A percentile compares a stretch with the other conserved stretches of the same genome.
These are phyloP conservation scores for Agriopis leucophaearia DNA, from an alignment of 2,888 invertebrate species.

Conservation along the genomic window DNA sequence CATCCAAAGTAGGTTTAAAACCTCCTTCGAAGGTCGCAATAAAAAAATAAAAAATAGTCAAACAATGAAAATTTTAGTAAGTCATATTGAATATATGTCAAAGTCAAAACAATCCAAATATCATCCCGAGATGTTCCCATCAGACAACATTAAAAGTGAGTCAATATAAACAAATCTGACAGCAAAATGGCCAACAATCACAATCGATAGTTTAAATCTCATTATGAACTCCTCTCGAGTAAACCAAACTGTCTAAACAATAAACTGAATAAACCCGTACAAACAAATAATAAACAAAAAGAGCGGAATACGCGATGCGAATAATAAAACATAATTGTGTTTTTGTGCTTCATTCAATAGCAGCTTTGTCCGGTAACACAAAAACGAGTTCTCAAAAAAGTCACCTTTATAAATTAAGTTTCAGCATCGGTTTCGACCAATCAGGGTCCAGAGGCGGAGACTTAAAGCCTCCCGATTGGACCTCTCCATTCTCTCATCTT, in stretches of 20 bases:
- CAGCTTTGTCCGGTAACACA: conserved; percentile 75
- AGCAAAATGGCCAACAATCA: conserved; percentile 47
- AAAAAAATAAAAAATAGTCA: background rate
- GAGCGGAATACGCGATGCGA: conserved; percentile 73
- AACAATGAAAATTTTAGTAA: background rate
- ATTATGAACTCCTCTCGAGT: conserved; percentile 56
- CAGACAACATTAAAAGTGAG: conserved; percentile 35
- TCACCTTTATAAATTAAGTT: conserved; percentile 86
- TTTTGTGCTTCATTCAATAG: conserved; percentile 80
- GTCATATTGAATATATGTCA: conserved; percentile 4
- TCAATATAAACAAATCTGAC: conserved; percentile 45
- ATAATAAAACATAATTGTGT: conserved; percentile 84
- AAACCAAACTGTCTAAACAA: conserved; percentile 65
- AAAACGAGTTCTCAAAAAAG: conserved; percentile 83
- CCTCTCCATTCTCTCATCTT: conserved; percentile 68
- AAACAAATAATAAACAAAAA: conserved; percentile 55
- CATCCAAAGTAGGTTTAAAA: no score
- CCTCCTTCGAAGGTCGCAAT: background rate
- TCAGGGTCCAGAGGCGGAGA: conserved; percentile 70
- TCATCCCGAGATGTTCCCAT: conserved; percentile 14
- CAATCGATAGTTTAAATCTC: conserved; percentile 61
- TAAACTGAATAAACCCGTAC: conserved; percentile 63
- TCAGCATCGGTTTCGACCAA: conserved; percentile 75
- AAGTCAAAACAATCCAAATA: conserved; percentile 1
- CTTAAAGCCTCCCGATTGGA: conserved; percentile 65